Evolutionary conservation across 2,113 vertebrate genomes (phyloP), one percentile per base, ranked within the genome.

Genomic region (Charadrius vociferus): DNA sequence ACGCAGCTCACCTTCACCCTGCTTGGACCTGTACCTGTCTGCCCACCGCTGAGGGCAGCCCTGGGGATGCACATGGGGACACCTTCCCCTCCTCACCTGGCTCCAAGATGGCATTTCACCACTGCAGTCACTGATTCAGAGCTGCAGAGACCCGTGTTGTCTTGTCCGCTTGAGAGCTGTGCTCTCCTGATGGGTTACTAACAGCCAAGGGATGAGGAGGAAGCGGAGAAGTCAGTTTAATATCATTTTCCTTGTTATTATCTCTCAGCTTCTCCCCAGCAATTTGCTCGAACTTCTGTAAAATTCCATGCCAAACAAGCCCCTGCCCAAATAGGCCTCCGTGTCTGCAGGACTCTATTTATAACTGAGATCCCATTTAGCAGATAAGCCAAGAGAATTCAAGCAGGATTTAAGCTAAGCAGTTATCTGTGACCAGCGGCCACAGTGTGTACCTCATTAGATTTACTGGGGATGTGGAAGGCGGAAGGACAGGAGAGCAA

Each of bases 331-430:
- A 92, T n/a, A 93, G 81, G 59, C 77, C 77, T 88, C 79, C 8
- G 16, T 87, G 86, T 86, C 95, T 29, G 19, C 71, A 81, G 89
- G 92, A 92, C 86, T 91, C 93, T 88, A 93, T 97, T 95, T 97
- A 95, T 93, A 94, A 92, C 74, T 0, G 0, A 96, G 96, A 96
- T 97, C 85, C 93, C 94, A 92, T 97, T 97, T 95, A 93, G 89
- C 70, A 97, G 97, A 97, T 96, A 97, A 97, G 94, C 78, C 43
- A 18, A 77, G 65, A 63, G 92, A 96, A 96, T 79, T 96, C 70
- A 66, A 87, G 91, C 77, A 92, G 97, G 95, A 93, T 96, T 97
- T 97, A 97, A 94, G 95, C 96, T 96, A 85, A 96, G 96, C 93
- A 89, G 92, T 92, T 97, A 95, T 97, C 95, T 97, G 94, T 97